Evolutionary conservation across 2,888 invertebrate species (phyloP), one percentile per base, ranked within the genome.

Genomic region (Agrypnus murinus): DNA sequence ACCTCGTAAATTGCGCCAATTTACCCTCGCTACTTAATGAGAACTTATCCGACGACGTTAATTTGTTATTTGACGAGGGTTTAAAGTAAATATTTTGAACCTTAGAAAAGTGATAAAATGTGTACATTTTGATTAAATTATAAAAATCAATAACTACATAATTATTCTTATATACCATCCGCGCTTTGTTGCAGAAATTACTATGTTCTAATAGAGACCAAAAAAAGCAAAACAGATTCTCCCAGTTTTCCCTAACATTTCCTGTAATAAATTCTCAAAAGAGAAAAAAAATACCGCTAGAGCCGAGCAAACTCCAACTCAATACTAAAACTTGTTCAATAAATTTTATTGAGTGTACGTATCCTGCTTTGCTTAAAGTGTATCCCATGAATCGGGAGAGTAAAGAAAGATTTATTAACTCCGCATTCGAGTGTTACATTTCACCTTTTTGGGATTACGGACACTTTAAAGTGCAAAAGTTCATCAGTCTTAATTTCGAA

Each of bases 1-100:
- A 57, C 45, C 55, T 57, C 62, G 43, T 63, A 68, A 67, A 68
- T 57, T 63, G 63, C 38, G 31, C 45, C 57, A 68, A 68, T 68
- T 68, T 68, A 63, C 46, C 57, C 63, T 34, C n/a, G 59, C 19
- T 40, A 34, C 38, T 66, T 66, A 66, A 66, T 48, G 59, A 59
- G 50, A 60, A 50, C 48, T 59, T 48, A 38, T 46, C 62, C 62
- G 6, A 25, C 46, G 15, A 36, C 46, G 62, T 48, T 25, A 62
- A 62, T 48, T 62, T 62, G 62, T 48, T 62, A 36, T 62, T 46
- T 62, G 62, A 62, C 48, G 45, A 62, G 48, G 48, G 48, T 62
- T 45, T 59, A 59, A 25, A 59, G 31, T 59, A 57, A 57, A 57
- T 50, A 50, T 50, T 25, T 31, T 50, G 31, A 31, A 25, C 12